Conservation (phyloP, 2,888 invertebrate genomes). For the Drosophila kuntzei region DNA sequence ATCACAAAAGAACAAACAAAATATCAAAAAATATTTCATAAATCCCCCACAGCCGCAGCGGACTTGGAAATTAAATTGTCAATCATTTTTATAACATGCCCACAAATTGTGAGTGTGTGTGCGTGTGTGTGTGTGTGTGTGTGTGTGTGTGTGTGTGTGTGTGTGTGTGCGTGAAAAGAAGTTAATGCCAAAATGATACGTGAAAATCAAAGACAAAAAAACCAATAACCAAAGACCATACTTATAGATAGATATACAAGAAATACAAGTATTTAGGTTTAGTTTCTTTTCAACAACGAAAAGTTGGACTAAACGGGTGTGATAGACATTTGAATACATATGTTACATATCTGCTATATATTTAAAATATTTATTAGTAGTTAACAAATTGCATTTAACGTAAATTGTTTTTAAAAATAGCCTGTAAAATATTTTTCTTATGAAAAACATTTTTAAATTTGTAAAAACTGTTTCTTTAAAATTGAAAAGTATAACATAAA, state of each 20-base stretch:
- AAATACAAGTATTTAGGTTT: conserved; percentile 57
- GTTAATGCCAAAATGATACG: conserved; percentile 77
- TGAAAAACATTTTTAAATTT: too few relatives aligned
- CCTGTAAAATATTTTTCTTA: too few relatives aligned
- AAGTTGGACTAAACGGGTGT: background rate
- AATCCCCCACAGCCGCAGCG: conserved; percentile 68
- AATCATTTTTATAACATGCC: conserved; percentile 80
- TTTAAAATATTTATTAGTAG: background rate
- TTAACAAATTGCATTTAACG: too few relatives aligned
- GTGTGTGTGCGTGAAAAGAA: conserved; percentile 65
- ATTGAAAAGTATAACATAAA: too few relatives aligned
- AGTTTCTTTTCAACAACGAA: conserved; percentile 8
- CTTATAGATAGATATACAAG: conserved; percentile 39
- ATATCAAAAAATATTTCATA: conserved; percentile 67
- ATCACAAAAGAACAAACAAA: conserved; percentile 48
- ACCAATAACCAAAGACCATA: conserved; percentile 44
- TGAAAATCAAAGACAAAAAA: conserved; percentile 52
- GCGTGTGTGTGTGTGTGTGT: conserved; percentile 23
- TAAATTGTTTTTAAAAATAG: too few relatives aligned
- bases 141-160: conserved; percentile 18
- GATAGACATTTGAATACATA: background rate
- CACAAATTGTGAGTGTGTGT: conserved; percentile 17
- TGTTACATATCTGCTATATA: background rate
- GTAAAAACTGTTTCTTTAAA: too few relatives aligned
- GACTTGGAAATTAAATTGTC: conserved; percentile 82